These are phyloP conservation scores for Perca flavescens DNA, from an alignment of 2,113 vertebrate species.

Conservation along the genomic window DNA sequence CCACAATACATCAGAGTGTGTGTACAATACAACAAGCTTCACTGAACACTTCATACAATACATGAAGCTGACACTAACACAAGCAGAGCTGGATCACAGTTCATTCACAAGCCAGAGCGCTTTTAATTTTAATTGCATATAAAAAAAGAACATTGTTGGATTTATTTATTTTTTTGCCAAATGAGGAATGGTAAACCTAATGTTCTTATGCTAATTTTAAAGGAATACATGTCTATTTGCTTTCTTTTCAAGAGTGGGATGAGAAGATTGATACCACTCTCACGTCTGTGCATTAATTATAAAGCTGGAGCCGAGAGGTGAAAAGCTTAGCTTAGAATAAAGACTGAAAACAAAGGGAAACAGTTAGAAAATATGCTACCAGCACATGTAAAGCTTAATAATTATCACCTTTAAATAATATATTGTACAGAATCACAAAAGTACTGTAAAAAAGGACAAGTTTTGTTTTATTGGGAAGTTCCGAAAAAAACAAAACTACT, in stretches of 20 bases:
- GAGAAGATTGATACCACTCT: neutral
- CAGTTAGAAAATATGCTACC: neutral
- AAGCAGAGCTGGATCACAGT: neutral
- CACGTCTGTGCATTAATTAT: neutral
- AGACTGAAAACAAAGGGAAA: neutral
- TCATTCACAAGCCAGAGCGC: neutral
- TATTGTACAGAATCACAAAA: neutral
- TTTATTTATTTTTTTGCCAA: neutral
- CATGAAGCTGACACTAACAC: neutral
- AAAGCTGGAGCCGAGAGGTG: neutral
- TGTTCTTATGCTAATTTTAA: neutral
- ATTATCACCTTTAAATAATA: neutral
- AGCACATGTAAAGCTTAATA: neutral
- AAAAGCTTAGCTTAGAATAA: neutral
- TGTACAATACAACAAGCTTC: conserved; percentile 30
- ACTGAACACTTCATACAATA: conserved; percentile 25
- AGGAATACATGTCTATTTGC: neutral
- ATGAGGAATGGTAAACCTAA: neutral
- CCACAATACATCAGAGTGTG: conserved; percentile 30
- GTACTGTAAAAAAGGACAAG: neutral
- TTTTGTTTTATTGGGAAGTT: neutral
- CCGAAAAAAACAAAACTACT: neutral
- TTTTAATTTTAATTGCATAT: neutral
- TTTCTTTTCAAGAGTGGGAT: neutral
- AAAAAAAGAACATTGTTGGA: neutral